Percentiles rank a stretch among this genome's conserved stretches.
Evolutionary conservation across 2,888 invertebrate genomes (phyloP).

Genomic region (Polietes domitor): DNA sequence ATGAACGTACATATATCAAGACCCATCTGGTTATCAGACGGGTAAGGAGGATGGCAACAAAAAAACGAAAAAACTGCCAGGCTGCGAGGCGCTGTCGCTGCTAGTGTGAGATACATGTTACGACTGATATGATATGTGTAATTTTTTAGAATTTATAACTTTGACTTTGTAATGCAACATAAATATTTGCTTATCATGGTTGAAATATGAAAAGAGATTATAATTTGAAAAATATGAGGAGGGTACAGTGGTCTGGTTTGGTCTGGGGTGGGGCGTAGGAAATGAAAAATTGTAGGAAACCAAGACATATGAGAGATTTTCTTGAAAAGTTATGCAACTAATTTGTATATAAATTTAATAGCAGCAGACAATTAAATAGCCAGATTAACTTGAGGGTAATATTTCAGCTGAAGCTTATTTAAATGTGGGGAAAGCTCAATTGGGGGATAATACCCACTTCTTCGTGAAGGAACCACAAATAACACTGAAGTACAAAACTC

Average conservation of each 20-base stretch:
- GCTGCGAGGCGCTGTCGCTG: neutral
- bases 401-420: no score
- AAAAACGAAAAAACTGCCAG: neutral
- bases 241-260: no score
- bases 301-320: neutral
- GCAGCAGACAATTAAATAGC: no score
- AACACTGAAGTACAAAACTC: no score
- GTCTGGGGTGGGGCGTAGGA: neutral
- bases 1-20: neutral
- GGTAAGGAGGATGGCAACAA: no score
- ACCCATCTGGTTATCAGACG: constrained; percentile 11
- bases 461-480: no score
- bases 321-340: no score
- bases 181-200: constrained; percentile 65
- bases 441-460: no score
- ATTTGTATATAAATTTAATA: no score
- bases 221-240: constrained; percentile 9
- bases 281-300: neutral
- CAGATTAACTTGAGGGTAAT: no score
- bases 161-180: constrained; percentile 65
- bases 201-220: constrained; percentile 46
- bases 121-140: constrained; percentile 57
- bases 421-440: no score
- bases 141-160: constrained; percentile 61
- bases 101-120: constrained; percentile 55